Evolutionary conservation across 1,140 invertebrate genomes (phyloP), one percentile per base, ranked within the genome.

Genomic region (Pachyrhynchus sulphureomaculatus): DNA sequence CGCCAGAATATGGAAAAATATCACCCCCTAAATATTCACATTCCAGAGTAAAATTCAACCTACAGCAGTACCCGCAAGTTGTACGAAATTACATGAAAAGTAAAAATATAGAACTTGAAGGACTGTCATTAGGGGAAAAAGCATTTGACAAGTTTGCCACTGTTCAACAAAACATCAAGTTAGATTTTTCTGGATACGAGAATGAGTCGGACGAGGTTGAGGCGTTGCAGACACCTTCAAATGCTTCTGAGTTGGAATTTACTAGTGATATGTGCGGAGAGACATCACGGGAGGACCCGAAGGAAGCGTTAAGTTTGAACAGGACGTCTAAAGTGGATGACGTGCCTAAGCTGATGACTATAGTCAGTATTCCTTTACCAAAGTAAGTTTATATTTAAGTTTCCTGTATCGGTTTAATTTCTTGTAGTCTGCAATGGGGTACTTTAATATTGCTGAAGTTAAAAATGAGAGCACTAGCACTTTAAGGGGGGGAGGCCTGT

Each of bases 11-110:
- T 37, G 54, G 42, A n/a, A 64, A 65, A 63, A 26, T 33, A 10
- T 49, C 37, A 1, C 56, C 69, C 44, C 52, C 62, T 67, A 81
- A 82, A 78, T 83, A 82, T 80, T 77, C 83, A 77, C 83, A 86
- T 79, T 84, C 84, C 69, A 83, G 84, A 67, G 84, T 85, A 69
- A 86, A 86, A 76, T 86, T 86, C 67, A 85, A 86, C 72, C 84
- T 86, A 64, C 83, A 86, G 74, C 84, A 86, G 72, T 85, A 86
- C 74, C 84, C 84, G 29, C 83, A 86, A 70, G 86, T 86, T 68
- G 83, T 84, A 54, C 84, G 82, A 67, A 86, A 86, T 75, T 86
- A 86, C 68, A 86, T 86, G 84, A 85, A 85, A 72, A 86, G 83
- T 72, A 86, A 86, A 75, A 86, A 86, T 69, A 78, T 86, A 65